These are phyloP conservation scores for Operophtera brumata DNA, from an alignment of 2,888 invertebrate species.

Conservation along the genomic window DNA sequence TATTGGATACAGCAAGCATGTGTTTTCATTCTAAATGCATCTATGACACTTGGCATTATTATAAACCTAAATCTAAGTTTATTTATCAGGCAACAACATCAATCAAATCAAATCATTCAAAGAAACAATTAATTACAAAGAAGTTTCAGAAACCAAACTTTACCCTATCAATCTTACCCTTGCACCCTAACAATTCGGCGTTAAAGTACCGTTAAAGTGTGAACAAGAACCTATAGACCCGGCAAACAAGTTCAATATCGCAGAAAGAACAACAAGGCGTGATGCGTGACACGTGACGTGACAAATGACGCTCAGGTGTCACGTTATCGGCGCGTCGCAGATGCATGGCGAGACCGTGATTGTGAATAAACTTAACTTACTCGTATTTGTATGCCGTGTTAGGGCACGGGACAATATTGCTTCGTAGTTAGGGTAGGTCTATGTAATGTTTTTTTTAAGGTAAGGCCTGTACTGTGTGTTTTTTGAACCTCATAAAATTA, in stretches of 20 bases:
- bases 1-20: neutral
- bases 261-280: constrained; percentile 47
- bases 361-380: constrained; percentile 17
- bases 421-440: neutral
- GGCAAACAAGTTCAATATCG: constrained; percentile 59
- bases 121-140: constrained; percentile 16
- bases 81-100: constrained; percentile 1
- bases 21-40: neutral
- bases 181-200: constrained; percentile 51
- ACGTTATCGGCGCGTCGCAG: constrained; percentile 49
- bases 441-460: no score
- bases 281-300: constrained; percentile 45
- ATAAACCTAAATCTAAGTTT: neutral
- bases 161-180: constrained; percentile 18
- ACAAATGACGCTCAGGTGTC: constrained; percentile 77
- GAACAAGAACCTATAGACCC: constrained; percentile 44
- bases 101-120: constrained; percentile 8
- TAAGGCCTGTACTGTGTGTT: no score
- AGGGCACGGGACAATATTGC: no score
- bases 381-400: neutral
- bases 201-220: constrained; percentile 50
- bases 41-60: neutral
- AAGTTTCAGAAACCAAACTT: constrained; percentile 4
- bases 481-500: no score
- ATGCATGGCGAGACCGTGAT: constrained; percentile 30